Conservation (phyloP, 2,888 invertebrate genomes). For the Tetragnatha montana region DNA sequence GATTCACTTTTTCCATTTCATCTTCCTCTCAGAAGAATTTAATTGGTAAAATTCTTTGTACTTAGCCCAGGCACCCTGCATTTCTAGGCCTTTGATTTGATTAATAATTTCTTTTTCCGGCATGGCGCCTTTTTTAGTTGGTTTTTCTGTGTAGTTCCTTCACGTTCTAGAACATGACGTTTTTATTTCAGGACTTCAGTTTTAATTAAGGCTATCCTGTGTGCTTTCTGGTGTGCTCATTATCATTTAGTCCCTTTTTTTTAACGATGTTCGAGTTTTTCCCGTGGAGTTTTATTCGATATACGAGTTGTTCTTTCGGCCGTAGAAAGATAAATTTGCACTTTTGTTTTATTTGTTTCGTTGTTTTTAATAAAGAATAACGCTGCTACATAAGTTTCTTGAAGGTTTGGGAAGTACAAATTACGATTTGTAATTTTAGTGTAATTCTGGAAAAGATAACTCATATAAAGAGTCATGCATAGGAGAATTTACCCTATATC, state of each 20-base stretch:
- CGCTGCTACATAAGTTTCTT: not conserved
- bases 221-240: slow-evolving; percentile 18
- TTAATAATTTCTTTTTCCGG: slow-evolving; percentile 6
- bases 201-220: slow-evolving; percentile 41
- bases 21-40: slow-evolving; percentile 20
- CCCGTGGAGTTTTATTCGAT: not conserved
- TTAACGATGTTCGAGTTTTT: not conserved
- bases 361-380: not conserved
- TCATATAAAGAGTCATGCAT: too few species aligned
- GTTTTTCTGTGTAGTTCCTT: slow-evolving; percentile 22
- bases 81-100: slow-evolving; percentile 41
- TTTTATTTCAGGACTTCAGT: slow-evolving; percentile 19
- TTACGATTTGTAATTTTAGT: too few species aligned
- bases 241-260: slow-evolving; percentile 20
- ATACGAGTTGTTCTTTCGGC: not conserved
- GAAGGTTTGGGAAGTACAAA: not conserved
- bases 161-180: not conserved
- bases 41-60: slow-evolving; percentile 41
- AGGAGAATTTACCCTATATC: too few species aligned
- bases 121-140: slow-evolving; percentile 11
- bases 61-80: slow-evolving; percentile 8
- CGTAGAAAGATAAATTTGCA: not conserved
- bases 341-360: not conserved
- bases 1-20: slow-evolving; percentile 23
- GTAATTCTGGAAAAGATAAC: too few species aligned